phyloP scores from a whole-genome alignment of 2,797 vertebrate genomes.

The Leptoclinus maculatus region DNA sequence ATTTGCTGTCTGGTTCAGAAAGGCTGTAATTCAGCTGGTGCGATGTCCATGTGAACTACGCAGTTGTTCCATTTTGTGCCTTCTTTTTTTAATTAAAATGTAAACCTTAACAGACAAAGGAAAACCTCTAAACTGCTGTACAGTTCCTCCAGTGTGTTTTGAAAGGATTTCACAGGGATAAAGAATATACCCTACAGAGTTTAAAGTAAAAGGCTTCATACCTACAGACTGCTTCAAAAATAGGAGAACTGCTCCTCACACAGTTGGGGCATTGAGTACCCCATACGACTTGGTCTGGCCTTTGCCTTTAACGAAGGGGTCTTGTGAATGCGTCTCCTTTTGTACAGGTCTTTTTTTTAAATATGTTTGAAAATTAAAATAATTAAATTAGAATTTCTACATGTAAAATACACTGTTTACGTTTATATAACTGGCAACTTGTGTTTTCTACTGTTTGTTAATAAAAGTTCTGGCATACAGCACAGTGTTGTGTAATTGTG shows the following conservation, averaged over 20 bases:
- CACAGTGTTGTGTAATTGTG: neutral
- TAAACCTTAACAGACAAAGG: neutral
- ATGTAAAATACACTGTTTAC: conserved; percentile 47
- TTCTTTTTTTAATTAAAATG: conserved; percentile 1
- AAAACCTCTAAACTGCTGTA: neutral
- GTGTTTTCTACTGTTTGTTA: conserved; percentile 69
- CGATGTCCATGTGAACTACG: conserved; percentile 4
- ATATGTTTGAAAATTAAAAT: conserved; percentile 43
- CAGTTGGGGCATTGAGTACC: conserved; percentile 4
- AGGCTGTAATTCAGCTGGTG: conserved; percentile 15
- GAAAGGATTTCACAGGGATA: neutral
- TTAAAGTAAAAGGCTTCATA: neutral
- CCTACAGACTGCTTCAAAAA: conserved; percentile 7
- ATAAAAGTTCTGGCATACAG: conserved; percentile 66
- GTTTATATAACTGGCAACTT: conserved; percentile 30
- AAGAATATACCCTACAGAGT: neutral
- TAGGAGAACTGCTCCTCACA: neutral
- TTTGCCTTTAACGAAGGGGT: conserved; percentile 29
- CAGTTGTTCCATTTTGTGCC: conserved; percentile 5
- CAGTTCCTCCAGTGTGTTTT: neutral
- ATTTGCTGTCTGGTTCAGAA: conserved; percentile 26
- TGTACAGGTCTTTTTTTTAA: conserved; percentile 50
- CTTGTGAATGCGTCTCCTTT: conserved; percentile 30
- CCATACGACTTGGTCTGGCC: conserved; percentile 50
- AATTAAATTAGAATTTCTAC: conserved; percentile 23